phyloP scores from a whole-genome alignment of 2,888 invertebrate species.

The Sericinus montela region DNA sequence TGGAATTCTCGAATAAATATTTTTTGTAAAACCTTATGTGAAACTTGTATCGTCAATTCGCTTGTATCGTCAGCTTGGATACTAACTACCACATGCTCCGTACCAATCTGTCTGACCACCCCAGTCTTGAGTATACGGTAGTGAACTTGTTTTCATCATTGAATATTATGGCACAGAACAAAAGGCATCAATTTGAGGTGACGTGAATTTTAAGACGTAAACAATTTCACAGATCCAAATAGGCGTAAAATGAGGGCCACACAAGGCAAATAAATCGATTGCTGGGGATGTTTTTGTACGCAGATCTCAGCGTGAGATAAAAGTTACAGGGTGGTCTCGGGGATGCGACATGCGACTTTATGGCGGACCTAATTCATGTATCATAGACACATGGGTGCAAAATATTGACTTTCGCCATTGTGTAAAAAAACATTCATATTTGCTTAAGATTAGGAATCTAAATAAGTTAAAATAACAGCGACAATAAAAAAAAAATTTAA shows the following conservation, averaged over 20 bases:
- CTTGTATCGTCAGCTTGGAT: too few species aligned
- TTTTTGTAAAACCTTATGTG: too few species aligned
- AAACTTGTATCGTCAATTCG: too few species aligned
- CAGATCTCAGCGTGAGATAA: conserved; percentile 57
- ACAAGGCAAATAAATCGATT: conserved; percentile 64
- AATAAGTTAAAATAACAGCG: too few species aligned
- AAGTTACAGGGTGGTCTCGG: conserved; percentile 57
- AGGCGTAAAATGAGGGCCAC: conserved; percentile 67
- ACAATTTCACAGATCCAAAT: conserved; percentile 42
- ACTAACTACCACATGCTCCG: too few species aligned
- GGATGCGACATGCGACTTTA: conserved; percentile 30
- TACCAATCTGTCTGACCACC: too few species aligned
- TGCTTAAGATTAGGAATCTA: too few species aligned
- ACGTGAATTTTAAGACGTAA: conserved; percentile 19
- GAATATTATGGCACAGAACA: neutral
- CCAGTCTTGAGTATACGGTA: too few species aligned
- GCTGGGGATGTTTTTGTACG: conserved; percentile 59
- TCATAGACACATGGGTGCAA: conserved; percentile 18
- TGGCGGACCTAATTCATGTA: conserved; percentile 22
- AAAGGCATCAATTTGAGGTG: conserved; percentile 1
- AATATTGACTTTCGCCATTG: neutral
- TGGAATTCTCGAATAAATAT: too few species aligned
- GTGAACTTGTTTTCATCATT: too few species aligned
- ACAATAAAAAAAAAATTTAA: too few species aligned
- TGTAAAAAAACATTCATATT: too few species aligned